Evolutionary conservation across 2,113 vertebrate genomes (phyloP), one percentile per base, ranked within the genome.

Genomic region (Leptobrachium leishanense): DNA sequence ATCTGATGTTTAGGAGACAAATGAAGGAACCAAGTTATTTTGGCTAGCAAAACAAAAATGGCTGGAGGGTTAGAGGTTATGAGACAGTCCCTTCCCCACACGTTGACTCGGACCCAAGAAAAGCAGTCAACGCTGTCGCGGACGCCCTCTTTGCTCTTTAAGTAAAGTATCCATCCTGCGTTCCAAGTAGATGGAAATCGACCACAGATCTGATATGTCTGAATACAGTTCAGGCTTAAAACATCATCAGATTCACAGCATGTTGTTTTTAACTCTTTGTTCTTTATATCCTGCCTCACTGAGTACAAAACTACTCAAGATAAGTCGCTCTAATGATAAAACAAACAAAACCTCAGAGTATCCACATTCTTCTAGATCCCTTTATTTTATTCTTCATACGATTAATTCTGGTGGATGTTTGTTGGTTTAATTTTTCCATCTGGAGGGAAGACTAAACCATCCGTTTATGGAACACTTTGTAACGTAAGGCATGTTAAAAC

Each of bases 191-290:
- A 82, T 43, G 0, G 63, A 86, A 84, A 87, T 84, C 4, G 0
- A 68, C 81, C 74, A 81, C 62, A 84, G 82, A 68, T 43, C 84
- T 84, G 85, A 86, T 85, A 85, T 82, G 83, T 84, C 81, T 85
- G 87, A 85, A 77, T n/a, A 2, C 0, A 0, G 15, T 84, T 85
- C 86, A 88, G 46, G 0, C 0, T 42, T 6, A 57, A 82, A 43
- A 3, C 5, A 13, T 41, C 50, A 41, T 75, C 10, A 11, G 50
- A 62, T 69, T 59, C 68, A 39, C 66, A 39, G 57, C 43, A 4
- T 46, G n/a, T 46, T 46, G 2, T 74, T 67, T 15, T 80, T 74
- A 62, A 74, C 71, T 55, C 55, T 42, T 20, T 74, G 41, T 59
- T 42, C 12, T 11, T 55, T 42, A 6, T 7, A 39, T 43, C 3